These are phyloP conservation scores for Willisornis vidua DNA, from an alignment of 2,113 vertebrate species.

Conservation along the genomic window DNA sequence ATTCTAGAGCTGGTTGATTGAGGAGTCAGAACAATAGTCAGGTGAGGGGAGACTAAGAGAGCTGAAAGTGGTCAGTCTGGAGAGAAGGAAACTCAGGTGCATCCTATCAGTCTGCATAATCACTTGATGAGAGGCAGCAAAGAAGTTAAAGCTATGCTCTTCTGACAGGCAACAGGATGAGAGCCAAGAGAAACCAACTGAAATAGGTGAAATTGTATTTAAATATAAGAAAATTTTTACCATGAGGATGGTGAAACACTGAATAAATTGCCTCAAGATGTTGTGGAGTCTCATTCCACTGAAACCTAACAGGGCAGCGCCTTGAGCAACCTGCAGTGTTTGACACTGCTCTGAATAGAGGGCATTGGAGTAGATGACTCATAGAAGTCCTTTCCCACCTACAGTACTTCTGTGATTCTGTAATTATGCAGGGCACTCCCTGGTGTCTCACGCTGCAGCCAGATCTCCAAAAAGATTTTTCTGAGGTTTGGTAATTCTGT, in stretches of 20 bases:
- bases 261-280: accelerated
- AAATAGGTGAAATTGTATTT: background rate
- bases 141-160: background rate
- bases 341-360: background rate
- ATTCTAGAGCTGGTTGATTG: background rate
- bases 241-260: background rate
- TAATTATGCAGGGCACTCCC: background rate
- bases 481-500: background rate
- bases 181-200: background rate
- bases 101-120: background rate
- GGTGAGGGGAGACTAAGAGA: background rate
- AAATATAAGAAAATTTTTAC: background rate
- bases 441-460: background rate
- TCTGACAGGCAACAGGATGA: background rate
- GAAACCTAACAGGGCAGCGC: background rate
- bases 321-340: background rate
- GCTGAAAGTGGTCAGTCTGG: background rate
- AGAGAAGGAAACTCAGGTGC: background rate
- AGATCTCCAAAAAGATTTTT: background rate
- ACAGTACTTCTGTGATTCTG: background rate
- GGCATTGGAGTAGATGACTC: background rate
- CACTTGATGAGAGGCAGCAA: background rate
- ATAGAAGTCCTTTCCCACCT: background rate
- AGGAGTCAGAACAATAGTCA: background rate
- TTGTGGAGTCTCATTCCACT: background rate